Percentiles rank a stretch among this genome's conserved stretches.
Conservation (phyloP, 2,888 invertebrate species). For the Parnassius smintheus region DNA sequence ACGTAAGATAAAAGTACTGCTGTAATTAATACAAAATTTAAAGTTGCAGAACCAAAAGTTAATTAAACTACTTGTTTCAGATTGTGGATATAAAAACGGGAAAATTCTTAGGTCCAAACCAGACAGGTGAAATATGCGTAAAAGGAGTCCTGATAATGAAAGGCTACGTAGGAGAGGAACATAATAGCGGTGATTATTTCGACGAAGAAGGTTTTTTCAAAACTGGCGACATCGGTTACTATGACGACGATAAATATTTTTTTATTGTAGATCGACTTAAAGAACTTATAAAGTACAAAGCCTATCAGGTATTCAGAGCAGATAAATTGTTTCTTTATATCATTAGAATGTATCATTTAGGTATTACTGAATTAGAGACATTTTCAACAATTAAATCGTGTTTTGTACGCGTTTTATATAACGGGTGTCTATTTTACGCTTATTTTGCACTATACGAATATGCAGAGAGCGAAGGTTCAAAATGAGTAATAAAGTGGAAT, state of each 20-base stretch:
- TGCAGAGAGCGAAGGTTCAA: too few relatives aligned
- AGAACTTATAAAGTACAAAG: constrained; percentile 91
- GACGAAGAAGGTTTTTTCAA: constrained; percentile 89
- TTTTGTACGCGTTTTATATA: too few relatives aligned
- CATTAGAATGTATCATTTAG: too few relatives aligned
- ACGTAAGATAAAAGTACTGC: too few relatives aligned
- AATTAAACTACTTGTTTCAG: constrained; percentile 21
- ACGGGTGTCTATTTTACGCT: too few relatives aligned
- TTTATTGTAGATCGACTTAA: constrained; percentile 89
- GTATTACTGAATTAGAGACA: too few relatives aligned
- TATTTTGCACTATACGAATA: too few relatives aligned
- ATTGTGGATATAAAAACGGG: constrained; percentile 77
- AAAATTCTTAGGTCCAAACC: constrained; percentile 81
- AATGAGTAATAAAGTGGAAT: too few relatives aligned
- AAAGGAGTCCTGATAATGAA: constrained; percentile 89
- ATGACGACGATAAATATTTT: constrained; percentile 84
- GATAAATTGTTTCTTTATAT: too few relatives aligned
- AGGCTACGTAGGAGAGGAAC: constrained; percentile 83
- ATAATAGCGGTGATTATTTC: constrained; percentile 75
- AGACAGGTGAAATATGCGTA: constrained; percentile 90
- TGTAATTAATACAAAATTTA: constrained; percentile 20
- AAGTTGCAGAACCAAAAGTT: too few relatives aligned
- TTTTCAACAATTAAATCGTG: too few relatives aligned
- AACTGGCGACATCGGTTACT: constrained; percentile 89
- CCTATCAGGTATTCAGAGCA: constrained; percentile 77